Evolutionary conservation across 2,113 vertebrate genomes (phyloP), one percentile per base, ranked within the genome.

Genomic region (Miniopterus natalensis): DNA sequence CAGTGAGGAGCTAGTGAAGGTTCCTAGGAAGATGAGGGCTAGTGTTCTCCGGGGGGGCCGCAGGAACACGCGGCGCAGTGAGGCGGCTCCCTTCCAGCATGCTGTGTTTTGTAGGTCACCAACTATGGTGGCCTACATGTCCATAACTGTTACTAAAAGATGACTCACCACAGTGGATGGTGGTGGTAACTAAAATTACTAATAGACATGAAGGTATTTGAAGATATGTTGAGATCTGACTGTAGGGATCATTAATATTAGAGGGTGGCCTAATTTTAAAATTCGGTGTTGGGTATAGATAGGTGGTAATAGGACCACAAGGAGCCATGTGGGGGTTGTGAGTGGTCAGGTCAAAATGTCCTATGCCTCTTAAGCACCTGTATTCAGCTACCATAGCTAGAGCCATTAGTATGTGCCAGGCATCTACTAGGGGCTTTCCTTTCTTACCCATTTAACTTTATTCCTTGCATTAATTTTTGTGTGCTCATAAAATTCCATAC

Each of bases 11-110:
- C 25, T 8, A 80, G 61, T 1, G 2, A 63, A 49, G 15, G n/a
- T 57, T 57, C 55, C 63, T 36, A 18, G 25, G 36, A 12, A 53
- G 65, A 40, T 5, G 74, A 73, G 12, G 12, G 17, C n/a, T 83
- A 8, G 3, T 40, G 21, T 45, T 23, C 27, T 18, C 17, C 15
- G 1, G 5, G 1, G 1, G 23, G 53, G 13, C 18, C 1, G 0
- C 1, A 4, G 27, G 49, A n/a, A 51, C 17, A 15, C 2, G 0
- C 27, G 23, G 40, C 42, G 55, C 18, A 25, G 1, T 1, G 66
- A 71, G 53, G 36, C 36, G 8, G 3, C 42, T 80, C 12, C 17
- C 42, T 27, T 73, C 68, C 23, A 57, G 59, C 25, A 23, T 40
- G 31, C 13, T 27, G 13, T 42, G 45, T 88, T 49, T 63, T 55